Base-by-base conservation (phyloP, 2,797 vertebrate genomes). In the Apogon talboti region DNA sequence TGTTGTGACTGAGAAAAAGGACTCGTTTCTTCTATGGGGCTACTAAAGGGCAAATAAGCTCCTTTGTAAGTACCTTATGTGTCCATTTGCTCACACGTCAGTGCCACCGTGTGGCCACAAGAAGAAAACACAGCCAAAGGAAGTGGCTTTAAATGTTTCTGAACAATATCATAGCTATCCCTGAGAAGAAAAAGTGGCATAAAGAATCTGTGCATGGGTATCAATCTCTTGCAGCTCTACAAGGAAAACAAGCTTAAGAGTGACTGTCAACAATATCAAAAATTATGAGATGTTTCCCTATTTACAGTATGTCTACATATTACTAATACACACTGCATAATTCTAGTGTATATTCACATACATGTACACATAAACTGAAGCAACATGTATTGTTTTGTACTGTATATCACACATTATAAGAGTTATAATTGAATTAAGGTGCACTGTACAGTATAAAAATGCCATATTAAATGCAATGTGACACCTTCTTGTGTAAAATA, bases 401-500 rank as follows among this genome's bases (percentile, higher is more conserved):
- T 83, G 81, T 90, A 89, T 89, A 87, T 69, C 83, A 79, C 78
- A 73, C 68, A 80, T 83, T 86, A 82, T 85, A 81, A 83, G 74
- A 85, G 74, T 74, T 79, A 79, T 74, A 80, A 73, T 81, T 79
- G 54, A 86, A 55, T 79, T 51, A 48, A 44, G 45, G 70, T 71
- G 70, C 85, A 89, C 86, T 88, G 84, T 89, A 90, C 82, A 88
- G 78, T 81, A 84, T 84, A 74, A 78, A 81, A 66, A 89, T 86
- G 76, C 71, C 80, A 83, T 83, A 70, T 66, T 76, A 67, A 82
- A 88, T 83, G 74, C 73, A 84, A 83, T 82, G 83, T 84, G 83
- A 87, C 80, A 76, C 81, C 76, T 24, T 76, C 66, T 71, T 9
- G 67, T 89, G 86, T 84, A 81, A 83, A 75, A 66, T 82, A 85